Evolutionary conservation across 2,888 invertebrate genomes (phyloP).

Genomic region (Nebria salina): DNA sequence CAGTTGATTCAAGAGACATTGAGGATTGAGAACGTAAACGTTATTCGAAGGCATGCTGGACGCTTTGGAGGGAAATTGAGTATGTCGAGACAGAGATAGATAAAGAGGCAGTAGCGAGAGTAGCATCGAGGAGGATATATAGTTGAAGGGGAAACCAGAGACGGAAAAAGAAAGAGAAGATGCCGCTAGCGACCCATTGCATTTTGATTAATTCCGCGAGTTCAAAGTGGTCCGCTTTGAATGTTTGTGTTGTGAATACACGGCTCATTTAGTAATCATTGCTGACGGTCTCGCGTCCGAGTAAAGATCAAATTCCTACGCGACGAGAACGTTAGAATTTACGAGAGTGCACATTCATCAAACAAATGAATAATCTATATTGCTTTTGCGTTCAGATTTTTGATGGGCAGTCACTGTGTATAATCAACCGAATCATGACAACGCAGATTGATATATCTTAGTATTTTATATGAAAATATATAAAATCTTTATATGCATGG

Average conservation of each 20-base stretch:
- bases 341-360: conserved; percentile 16
- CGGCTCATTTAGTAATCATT: conserved; percentile 33
- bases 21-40: background rate
- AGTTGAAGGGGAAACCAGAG: background rate
- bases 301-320: background rate
- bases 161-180: background rate
- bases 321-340: background rate
- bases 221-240: conserved; percentile 31
- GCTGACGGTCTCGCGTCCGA: conserved; percentile 7
- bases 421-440: background rate
- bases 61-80: background rate
- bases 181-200: conserved; percentile 13
- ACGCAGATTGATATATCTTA: background rate
- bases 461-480: no score
- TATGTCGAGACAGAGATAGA: conserved; percentile 1
- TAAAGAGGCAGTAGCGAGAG: background rate
- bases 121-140: background rate
- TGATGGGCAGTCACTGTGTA: background rate
- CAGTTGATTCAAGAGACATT: background rate
- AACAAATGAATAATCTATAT: conserved; percentile 13
- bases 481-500: no score
- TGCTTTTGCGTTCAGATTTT: conserved; percentile 17
- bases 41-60: conserved; percentile 8
- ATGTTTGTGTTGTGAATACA: conserved; percentile 33
- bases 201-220: conserved; percentile 32